Evolutionary conservation across 2,797 vertebrate genomes (phyloP).

Genomic region (Novumbra hubbsi): DNA sequence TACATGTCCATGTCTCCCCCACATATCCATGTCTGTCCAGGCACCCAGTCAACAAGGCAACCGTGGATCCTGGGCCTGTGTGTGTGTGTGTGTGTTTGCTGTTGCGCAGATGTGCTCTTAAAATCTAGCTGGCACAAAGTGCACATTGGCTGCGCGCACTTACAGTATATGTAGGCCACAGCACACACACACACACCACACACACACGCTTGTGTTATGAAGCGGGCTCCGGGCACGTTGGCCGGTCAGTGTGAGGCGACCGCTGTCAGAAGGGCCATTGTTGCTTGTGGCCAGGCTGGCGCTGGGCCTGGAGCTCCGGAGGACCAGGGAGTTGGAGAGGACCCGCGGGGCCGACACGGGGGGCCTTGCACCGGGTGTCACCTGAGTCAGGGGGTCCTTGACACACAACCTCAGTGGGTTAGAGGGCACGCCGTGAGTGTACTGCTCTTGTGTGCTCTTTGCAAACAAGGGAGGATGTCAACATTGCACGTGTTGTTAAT

Average conservation of each 20-base stretch:
- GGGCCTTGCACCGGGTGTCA: constrained; percentile 41
- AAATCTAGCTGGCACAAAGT: no score
- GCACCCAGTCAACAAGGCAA: constrained; percentile 5
- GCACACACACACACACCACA: constrained; percentile 31
- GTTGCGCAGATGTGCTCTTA: no score
- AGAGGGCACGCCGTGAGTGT: constrained; percentile 22
- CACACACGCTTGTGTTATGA: constrained; percentile 18
- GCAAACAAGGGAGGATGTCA: not conserved
- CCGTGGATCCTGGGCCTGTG: not conserved
- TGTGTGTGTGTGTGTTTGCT: not conserved
- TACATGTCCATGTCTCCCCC: not conserved
- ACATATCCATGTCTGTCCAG: not conserved
- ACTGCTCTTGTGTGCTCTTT: not conserved
- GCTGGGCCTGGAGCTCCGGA: constrained; percentile 24
- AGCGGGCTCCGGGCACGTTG: constrained; percentile 15
- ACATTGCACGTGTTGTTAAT: not conserved
- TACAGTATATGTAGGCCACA: not conserved
- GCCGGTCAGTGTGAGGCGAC: constrained; percentile 8
- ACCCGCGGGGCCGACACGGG: constrained; percentile 45
- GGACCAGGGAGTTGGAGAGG: constrained; percentile 7
- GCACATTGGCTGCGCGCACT: no score
- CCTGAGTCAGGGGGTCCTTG: constrained; percentile 36
- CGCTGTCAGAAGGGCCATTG: constrained; percentile 57
- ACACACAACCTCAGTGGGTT: constrained; percentile 37
- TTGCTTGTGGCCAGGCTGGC: constrained; percentile 65